Percentiles rank a stretch among this genome's conserved stretches.
These are phyloP conservation scores for Ochlodes sylvanus DNA, from an alignment of 2,888 invertebrate genomes.

Conservation along the genomic window DNA sequence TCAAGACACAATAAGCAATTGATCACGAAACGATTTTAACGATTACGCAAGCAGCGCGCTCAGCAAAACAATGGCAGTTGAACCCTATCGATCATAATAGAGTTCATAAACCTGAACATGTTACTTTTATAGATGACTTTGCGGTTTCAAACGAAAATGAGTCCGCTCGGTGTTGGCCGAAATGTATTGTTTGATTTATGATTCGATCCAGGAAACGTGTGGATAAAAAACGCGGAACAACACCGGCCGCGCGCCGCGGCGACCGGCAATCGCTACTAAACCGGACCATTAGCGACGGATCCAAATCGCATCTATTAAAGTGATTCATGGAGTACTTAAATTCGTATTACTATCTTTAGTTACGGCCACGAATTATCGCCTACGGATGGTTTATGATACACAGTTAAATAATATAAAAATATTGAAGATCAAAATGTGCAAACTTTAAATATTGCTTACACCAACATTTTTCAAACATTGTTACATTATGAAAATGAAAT, in stretches of 20 bases:
- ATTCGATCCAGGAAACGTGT: constrained; percentile 19
- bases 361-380: constrained; percentile 1
- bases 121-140: constrained; percentile 3
- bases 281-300: constrained; percentile 18
- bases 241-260: constrained; percentile 16
- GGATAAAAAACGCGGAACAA: constrained; percentile 27
- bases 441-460: too few relatives aligned
- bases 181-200: constrained; percentile 27
- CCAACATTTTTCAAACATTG: too few relatives aligned
- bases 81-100: constrained; percentile 5
- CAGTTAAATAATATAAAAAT: neutral
- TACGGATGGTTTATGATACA: neutral
- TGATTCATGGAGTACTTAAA: constrained; percentile 29
- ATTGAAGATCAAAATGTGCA: too few relatives aligned
- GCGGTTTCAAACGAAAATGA: constrained; percentile 7
- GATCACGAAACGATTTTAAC: constrained; percentile 34
- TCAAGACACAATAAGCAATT: constrained; percentile 30
- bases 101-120: neutral
- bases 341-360: constrained; percentile 20
- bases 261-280: constrained; percentile 25
- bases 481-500: neutral
- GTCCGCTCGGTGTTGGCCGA: constrained; percentile 18
- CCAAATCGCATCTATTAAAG: constrained; percentile 33
- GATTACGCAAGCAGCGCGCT: constrained; percentile 35
- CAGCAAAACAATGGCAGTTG: constrained; percentile 5